A percentile compares a stretch with the other conserved stretches of the same genome.
These are phyloP conservation scores for Netelia virgata DNA, from an alignment of 2,888 invertebrate genomes.

Conservation along the genomic window DNA sequence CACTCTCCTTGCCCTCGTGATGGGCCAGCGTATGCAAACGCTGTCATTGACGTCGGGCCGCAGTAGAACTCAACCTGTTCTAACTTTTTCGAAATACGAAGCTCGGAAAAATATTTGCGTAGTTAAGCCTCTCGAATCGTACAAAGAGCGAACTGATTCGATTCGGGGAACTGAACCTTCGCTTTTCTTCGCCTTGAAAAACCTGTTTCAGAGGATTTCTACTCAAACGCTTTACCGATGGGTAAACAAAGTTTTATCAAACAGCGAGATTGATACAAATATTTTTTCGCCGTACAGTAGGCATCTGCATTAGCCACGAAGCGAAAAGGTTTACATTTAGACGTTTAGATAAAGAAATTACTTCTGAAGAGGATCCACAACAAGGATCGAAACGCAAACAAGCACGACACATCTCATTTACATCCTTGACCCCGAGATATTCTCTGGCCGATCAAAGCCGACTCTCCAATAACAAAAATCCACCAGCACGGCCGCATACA, in stretches of 20 bases:
- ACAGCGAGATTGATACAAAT: conserved; percentile 30
- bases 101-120: conserved; percentile 32
- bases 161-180: conserved; percentile 35
- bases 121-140: conserved; percentile 24
- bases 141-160: conserved; percentile 19
- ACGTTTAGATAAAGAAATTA: too few species aligned
- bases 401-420: too few species aligned
- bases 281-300: conserved; percentile 27
- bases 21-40: conserved; percentile 28
- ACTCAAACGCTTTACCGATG: conserved; percentile 35
- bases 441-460: too few species aligned
- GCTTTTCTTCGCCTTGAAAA: conserved; percentile 34
- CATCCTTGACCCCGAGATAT: too few species aligned
- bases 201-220: conserved; percentile 23
- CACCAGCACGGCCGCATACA: too few species aligned
- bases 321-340: conserved; percentile 42
- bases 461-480: too few species aligned
- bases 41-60: conserved; percentile 30
- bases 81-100: conserved; percentile 38
- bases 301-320: conserved; percentile 35
- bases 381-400: too few species aligned
- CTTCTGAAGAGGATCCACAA: too few species aligned
- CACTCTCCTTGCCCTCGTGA: conserved; percentile 21
- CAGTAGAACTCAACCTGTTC: conserved; percentile 33
- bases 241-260: conserved; percentile 16